These are phyloP conservation scores for Hexactinellida sp. DNA, from an alignment of 37 sponge, comb jelly and placozoan genomes.

Conservation along the genomic window DNA sequence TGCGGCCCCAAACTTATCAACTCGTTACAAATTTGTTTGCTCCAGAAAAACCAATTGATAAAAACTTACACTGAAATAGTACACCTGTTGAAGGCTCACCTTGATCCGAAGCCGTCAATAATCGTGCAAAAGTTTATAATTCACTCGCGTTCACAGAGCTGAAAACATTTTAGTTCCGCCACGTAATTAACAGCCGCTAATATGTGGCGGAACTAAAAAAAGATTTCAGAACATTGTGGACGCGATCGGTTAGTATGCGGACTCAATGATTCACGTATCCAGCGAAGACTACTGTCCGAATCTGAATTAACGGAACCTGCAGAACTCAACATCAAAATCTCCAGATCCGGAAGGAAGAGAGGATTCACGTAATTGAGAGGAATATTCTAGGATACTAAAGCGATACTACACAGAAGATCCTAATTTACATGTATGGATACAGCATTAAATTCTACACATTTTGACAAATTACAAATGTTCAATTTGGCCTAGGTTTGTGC, in stretches of 20 bases:
- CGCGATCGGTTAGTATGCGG: conserved; percentile 23
- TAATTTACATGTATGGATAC: no score
- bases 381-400: no score
- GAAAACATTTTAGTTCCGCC: no score
- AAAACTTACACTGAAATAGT: conserved; percentile 5
- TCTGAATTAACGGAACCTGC: conserved; percentile 20
- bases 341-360: not conserved
- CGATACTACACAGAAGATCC: no score
- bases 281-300: conserved; percentile 23
- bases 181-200: not conserved
- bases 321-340: not conserved
- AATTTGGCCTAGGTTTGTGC: no score
- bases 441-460: no score
- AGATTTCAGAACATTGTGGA: conserved; percentile 20
- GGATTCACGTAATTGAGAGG: not conserved
- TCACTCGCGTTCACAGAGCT: not conserved
- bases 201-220: conserved; percentile 16
- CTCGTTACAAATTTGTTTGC: not conserved
- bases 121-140: conserved; percentile 20
- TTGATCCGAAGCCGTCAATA: conserved; percentile 9
- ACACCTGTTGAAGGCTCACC: not conserved
- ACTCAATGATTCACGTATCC: not conserved
- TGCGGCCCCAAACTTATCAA: not conserved
- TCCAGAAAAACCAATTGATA: not conserved
- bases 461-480: no score